phyloP scores from a whole-genome alignment of 2,113 vertebrate species.

The Syngnathus floridae region DNA sequence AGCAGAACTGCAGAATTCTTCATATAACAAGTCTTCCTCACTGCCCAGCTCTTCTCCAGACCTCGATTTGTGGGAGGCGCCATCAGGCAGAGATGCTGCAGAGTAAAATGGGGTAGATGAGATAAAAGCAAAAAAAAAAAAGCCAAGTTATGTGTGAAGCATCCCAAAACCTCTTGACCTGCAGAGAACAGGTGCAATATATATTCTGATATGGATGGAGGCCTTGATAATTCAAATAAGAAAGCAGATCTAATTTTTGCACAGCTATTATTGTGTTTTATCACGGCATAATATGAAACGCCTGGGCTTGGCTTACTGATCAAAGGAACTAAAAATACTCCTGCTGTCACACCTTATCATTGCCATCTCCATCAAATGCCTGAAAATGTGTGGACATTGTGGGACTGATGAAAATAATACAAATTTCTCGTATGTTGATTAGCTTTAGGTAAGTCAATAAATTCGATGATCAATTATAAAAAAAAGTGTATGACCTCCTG shows the following conservation, averaged over 20 bases:
- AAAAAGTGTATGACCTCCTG: neutral
- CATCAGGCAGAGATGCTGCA: constrained; percentile 78
- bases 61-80: constrained; percentile 69
- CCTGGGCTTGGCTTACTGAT: constrained; percentile 32
- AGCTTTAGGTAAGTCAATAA: no score
- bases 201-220: neutral
- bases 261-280: neutral
- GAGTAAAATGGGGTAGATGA: constrained; percentile 16
- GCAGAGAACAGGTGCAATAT: neutral
- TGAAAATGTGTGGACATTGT: neutral
- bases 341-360: constrained; percentile 42
- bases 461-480: no score
- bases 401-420: neutral
- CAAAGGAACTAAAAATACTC: constrained; percentile 52
- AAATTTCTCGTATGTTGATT: no score
- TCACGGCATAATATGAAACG: constrained; percentile 8
- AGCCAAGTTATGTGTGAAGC: neutral
- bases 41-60: constrained; percentile 76
- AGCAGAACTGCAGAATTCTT: constrained; percentile 78
- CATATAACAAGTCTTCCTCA: constrained; percentile 86
- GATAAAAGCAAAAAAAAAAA: neutral
- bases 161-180: neutral
- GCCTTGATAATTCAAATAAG: neutral
- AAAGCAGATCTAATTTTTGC: neutral
- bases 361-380: constrained; percentile 17